These are phyloP conservation scores for Chelonus formosanus DNA, from an alignment of 2,888 invertebrate genomes.

Conservation along the genomic window DNA sequence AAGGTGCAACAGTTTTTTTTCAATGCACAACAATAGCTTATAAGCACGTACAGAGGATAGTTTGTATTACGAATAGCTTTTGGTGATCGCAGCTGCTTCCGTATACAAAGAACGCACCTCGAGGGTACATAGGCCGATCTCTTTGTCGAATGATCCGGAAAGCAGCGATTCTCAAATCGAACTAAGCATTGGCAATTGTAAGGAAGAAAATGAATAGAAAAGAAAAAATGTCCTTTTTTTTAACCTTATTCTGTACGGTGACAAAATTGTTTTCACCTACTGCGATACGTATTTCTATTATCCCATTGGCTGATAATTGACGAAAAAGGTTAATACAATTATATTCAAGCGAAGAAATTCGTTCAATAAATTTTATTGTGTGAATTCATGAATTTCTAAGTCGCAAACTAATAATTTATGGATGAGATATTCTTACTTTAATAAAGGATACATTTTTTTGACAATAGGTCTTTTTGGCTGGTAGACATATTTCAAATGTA, in stretches of 20 bases:
- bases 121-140: constrained; percentile 31
- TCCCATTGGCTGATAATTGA: background rate
- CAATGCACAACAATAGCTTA: constrained; percentile 25
- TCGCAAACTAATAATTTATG: constrained; percentile 19
- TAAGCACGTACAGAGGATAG: constrained; percentile 25
- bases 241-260: background rate
- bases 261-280: constrained; percentile 9
- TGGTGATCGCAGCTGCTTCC: constrained; percentile 35
- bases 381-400: constrained; percentile 19
- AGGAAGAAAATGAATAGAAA: constrained; percentile 18
- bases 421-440: constrained; percentile 6
- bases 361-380: constrained; percentile 13
- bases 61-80: constrained; percentile 33
- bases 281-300: constrained; percentile 6
- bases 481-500: too few relatives aligned
- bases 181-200: background rate
- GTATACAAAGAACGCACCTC: constrained; percentile 36
- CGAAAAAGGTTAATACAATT: constrained; percentile 14
- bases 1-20: constrained; percentile 45
- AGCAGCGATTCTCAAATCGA: constrained; percentile 32
- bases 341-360: background rate
- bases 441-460: too few relatives aligned
- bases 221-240: constrained; percentile 1
- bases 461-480: too few relatives aligned
- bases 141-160: constrained; percentile 34